Conservation (phyloP, 2,113 vertebrate species). For the Anarrhichthys ocellatus region DNA sequence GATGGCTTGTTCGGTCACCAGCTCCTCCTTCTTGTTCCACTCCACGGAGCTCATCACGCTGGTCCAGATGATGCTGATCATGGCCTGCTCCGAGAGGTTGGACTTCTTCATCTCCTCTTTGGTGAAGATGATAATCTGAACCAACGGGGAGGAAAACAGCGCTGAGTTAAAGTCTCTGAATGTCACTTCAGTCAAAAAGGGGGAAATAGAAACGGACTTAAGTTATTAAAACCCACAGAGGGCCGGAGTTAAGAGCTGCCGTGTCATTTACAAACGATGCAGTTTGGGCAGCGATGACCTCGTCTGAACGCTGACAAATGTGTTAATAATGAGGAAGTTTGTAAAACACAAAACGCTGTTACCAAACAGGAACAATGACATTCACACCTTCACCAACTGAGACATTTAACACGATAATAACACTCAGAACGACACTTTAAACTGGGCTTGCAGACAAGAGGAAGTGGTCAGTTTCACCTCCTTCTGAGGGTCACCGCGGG, state of each 20-base stretch:
- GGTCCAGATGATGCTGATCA: constrained; percentile 95
- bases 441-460: background rate
- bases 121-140: constrained; percentile 92
- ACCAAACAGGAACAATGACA: background rate
- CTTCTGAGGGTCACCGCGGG: constrained; percentile 92
- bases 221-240: too few species aligned
- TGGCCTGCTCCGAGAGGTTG: constrained; percentile 93
- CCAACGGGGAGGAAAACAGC: rapidly evolving
- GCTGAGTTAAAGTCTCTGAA: background rate
- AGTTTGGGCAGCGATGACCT: too few species aligned
- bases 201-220: background rate
- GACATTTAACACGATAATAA: too few species aligned
- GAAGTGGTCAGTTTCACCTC: constrained; percentile 82
- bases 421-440: background rate
- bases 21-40: constrained; percentile 99
- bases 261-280: too few species aligned
- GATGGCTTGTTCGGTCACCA: constrained; percentile 99
- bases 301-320: too few species aligned
- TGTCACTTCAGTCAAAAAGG: background rate
- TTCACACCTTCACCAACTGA: background rate
- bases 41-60: constrained; percentile 97
- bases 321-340: background rate
- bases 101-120: constrained; percentile 98
- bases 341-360: background rate
- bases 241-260: too few species aligned